phyloP scores from a whole-genome alignment of 2,888 invertebrate genomes.

The Aricia artaxerxes region DNA sequence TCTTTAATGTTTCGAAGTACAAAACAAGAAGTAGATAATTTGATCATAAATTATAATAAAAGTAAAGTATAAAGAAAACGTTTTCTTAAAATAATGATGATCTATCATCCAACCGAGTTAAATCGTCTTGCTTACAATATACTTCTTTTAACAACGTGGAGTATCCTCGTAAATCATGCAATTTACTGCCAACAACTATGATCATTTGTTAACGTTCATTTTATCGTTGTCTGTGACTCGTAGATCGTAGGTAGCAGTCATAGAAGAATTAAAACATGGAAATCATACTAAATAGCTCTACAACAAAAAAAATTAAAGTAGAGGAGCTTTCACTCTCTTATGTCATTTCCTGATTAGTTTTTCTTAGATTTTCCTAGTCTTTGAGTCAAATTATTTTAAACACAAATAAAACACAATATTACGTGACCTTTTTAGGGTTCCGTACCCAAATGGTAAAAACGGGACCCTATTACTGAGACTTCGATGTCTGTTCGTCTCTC shows the following conservation, averaged over 20 bases:
- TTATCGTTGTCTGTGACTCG: slow-evolving; percentile 45
- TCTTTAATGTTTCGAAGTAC: not conserved
- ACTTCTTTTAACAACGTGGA: slow-evolving; percentile 46
- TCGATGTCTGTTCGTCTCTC: no score
- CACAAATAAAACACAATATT: no score
- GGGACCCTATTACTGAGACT: no score
- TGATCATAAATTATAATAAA: not conserved
- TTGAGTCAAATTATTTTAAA: not conserved
- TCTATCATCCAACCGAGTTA: slow-evolving; percentile 5
- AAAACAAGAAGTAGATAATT: not conserved
- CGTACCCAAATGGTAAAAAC: no score
- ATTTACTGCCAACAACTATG: slow-evolving; percentile 50
- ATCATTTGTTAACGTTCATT: slow-evolving; percentile 47
- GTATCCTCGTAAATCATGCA: slow-evolving; percentile 49
- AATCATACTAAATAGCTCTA: no score
- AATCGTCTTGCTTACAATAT: slow-evolving; percentile 44
- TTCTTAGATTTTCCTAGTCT: not conserved
- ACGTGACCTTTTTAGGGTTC: no score
- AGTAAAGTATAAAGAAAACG: not conserved
- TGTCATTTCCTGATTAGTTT: no score
- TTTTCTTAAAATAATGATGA: not conserved
- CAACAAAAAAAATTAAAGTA: not conserved
- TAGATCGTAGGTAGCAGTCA: no score
- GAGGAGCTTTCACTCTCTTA: no score
- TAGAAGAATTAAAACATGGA: no score